Percentiles rank a stretch among this genome's conserved stretches.
These are phyloP conservation scores for Meiosimyza decipiens DNA, from an alignment of 2,888 invertebrate genomes.

Conservation along the genomic window DNA sequence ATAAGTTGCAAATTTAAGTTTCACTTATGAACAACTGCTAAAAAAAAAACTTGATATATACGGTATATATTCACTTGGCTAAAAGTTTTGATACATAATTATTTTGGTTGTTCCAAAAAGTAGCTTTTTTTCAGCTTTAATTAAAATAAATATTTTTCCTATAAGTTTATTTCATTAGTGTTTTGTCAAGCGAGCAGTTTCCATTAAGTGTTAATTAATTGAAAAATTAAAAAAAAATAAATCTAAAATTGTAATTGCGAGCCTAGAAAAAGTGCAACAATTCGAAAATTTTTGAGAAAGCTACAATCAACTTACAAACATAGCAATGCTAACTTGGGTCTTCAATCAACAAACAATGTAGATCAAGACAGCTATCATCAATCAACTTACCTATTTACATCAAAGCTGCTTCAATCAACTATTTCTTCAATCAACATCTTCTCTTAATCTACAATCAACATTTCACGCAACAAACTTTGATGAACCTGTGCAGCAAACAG, in stretches of 20 bases:
- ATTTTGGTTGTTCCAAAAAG: neutral
- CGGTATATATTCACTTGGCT: no score
- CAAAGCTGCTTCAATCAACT: neutral
- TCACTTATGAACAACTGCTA: no score
- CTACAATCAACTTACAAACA: constrained; percentile 7
- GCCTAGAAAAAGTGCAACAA: constrained; percentile 17
- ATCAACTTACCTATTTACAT: no score
- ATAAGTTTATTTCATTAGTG: neutral
- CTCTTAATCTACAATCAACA: neutral
- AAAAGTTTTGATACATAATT: neutral
- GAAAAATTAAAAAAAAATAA: constrained; percentile 26
- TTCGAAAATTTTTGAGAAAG: constrained; percentile 17
- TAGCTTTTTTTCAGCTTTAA: constrained; percentile 15
- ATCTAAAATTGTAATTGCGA: constrained; percentile 16
- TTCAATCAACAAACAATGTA: constrained; percentile 50
- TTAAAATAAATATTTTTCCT: constrained; percentile 6
- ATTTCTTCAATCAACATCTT: constrained; percentile 43
- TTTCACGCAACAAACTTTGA: no score
- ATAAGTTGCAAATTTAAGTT: constrained; percentile 17
- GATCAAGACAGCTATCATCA: neutral
- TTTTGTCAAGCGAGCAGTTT: neutral
- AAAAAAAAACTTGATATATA: no score
- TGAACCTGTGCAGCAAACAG: no score
- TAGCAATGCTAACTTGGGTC: constrained; percentile 15
- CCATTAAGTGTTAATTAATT: constrained; percentile 7